These are phyloP conservation scores for Aldabrachelys gigantea DNA, from an alignment of 2,113 vertebrate species.

Conservation along the genomic window DNA sequence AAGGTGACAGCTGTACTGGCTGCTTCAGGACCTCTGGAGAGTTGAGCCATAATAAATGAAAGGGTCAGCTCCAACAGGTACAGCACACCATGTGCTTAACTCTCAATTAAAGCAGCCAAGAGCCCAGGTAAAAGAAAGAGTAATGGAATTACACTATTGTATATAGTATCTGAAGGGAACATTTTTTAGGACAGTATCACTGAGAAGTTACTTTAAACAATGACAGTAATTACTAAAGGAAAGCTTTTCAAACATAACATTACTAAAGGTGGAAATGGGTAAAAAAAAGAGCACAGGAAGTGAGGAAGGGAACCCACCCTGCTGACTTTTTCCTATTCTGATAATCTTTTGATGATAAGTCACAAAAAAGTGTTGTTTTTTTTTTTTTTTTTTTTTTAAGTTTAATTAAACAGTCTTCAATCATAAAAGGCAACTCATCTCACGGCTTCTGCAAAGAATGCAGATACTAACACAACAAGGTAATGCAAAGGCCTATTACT, in stretches of 20 bases:
- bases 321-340: background rate
- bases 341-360: background rate
- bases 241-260: background rate
- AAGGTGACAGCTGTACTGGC: slow-evolving; percentile 52
- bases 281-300: background rate
- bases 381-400: background rate
- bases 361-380: background rate
- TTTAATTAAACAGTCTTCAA: slow-evolving; percentile 29
- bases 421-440: slow-evolving; percentile 22
- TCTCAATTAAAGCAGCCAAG: background rate
- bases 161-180: accelerated
- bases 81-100: slow-evolving; percentile 4
- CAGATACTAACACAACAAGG: background rate
- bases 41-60: slow-evolving; percentile 29
- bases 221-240: background rate
- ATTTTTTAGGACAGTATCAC: background rate
- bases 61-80: slow-evolving; percentile 19
- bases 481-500: background rate
- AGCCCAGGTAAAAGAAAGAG: slow-evolving; percentile 5
- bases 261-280: background rate
- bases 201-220: background rate
- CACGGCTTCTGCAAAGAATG: background rate
- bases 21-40: slow-evolving; percentile 47
- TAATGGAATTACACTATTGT: background rate
- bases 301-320: background rate